phyloP scores from a whole-genome alignment of 92 coral and sea anemone genomes.

The Bergia sp. region DNA sequence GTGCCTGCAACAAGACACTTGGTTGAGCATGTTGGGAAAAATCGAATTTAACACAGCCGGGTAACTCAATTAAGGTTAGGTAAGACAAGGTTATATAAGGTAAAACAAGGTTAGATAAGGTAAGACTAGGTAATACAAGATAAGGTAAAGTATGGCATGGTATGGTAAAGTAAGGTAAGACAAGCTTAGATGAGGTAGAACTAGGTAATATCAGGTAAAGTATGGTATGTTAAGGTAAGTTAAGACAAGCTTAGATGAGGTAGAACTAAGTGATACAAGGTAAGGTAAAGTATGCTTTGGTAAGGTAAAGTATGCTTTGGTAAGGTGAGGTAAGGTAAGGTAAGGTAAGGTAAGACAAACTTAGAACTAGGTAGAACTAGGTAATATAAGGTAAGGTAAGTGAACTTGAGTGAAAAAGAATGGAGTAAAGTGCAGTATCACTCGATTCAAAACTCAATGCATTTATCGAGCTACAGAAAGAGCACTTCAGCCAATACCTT shows the following conservation, averaged over 20 bases:
- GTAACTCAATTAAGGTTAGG: background rate
- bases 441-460: background rate
- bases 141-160: too few relatives aligned
- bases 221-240: too few relatives aligned
- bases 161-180: background rate
- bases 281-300: too few relatives aligned
- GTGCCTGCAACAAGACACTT: conserved; percentile 53
- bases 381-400: background rate
- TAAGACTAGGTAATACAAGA: too few relatives aligned
- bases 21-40: background rate
- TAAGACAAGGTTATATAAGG: too few relatives aligned
- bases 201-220: background rate
- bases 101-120: too few relatives aligned
- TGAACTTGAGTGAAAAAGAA: background rate
- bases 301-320: too few relatives aligned
- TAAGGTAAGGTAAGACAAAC: background rate
- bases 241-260: background rate
- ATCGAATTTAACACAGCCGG: background rate
- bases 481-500: conserved; percentile 47
- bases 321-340: too few relatives aligned
- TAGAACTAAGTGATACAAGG: too few relatives aligned
- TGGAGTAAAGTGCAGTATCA: too few relatives aligned
- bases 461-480: too few relatives aligned
- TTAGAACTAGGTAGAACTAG: background rate
- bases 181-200: background rate